Evolutionary conservation across 2,113 vertebrate species (phyloP).

Genomic region (Macquaria australasica): DNA sequence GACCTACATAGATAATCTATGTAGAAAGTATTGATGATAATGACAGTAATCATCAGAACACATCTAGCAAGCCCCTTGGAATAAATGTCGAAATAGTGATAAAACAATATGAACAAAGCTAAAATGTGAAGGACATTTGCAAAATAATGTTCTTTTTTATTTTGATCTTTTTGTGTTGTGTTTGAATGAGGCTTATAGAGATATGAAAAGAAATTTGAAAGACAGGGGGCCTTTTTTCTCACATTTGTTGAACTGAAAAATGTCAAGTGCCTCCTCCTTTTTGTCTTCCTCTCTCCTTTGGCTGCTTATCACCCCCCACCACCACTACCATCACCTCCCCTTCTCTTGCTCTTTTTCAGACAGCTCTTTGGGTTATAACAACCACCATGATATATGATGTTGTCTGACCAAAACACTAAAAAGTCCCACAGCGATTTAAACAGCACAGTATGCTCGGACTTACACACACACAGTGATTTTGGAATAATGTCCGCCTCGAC

Average conservation of each 20-base stretch:
- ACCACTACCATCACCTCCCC: too few relatives aligned
- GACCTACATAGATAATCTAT: neutral
- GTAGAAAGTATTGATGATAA: neutral
- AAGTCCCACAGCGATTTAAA: conserved; percentile 61
- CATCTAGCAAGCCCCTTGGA: neutral
- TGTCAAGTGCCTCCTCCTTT: neutral
- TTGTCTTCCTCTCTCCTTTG: neutral
- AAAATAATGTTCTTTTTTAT: neutral
- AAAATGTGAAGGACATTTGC: neutral
- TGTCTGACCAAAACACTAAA: conserved; percentile 67
- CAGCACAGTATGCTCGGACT: conserved; percentile 4
- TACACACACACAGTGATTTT: conserved; percentile 35
- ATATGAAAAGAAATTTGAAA: neutral
- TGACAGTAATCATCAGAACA: neutral
- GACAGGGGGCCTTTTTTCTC: neutral
- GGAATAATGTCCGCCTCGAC: conserved; percentile 73
- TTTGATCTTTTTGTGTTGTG: neutral
- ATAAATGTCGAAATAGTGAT: neutral
- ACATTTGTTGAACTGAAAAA: neutral
- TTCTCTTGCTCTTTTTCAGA: conserved; percentile 46
- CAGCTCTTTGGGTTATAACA: conserved; percentile 64
- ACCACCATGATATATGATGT: conserved; percentile 62
- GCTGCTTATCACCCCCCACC: neutral
- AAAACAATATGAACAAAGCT: conserved; percentile 3
- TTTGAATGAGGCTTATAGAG: neutral